Evolutionary conservation across 1,140 invertebrate genomes (phyloP), one percentile per base, ranked within the genome.

Genomic region (Oryzaephilus surinamensis): DNA sequence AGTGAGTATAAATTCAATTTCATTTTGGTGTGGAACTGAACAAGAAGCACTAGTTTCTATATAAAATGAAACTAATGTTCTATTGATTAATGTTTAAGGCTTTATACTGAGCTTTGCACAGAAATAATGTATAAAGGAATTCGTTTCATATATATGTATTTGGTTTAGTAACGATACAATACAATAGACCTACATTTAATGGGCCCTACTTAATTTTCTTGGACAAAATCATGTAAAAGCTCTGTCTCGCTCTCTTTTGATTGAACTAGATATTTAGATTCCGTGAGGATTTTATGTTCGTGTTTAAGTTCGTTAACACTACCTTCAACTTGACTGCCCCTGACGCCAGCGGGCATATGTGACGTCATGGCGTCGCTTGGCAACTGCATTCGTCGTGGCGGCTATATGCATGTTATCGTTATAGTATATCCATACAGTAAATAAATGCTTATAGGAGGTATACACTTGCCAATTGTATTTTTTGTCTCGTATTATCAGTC

Each of bases 271-370:
- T 4, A 5, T 8, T 4, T 20, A 8, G 4, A 8, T 14, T 20
- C 12, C 26, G 37, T 30, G 37, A n/a, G 4, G 23, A n/a, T n/a
- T n/a, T n/a, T 20, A 13, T n/a, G 4, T 13, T 11, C 6, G 23
- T 34, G 20, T 12, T n/a, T 31, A 41, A 46, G 48, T 50, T 54
- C 49, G 53, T 57, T 54, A 52, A 51, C 47, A 51, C 47, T 41
- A 57, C 55, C 55, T 57, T 57, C 53, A 57, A 57, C 55, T 57
- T 57, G 55, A 53, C 51, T 51, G 54, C 38, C 51, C 49, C 52
- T 54, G 53, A 54, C 51, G 55, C 47, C 37, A 23, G 43, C 38
- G 36, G 30, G 17, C 35, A 40, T 24, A 19, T 14, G 32, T 55
- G 53, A 54, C 55, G 55, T 58, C 53, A 54, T 40, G 30, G 35